phyloP scores from a whole-genome alignment of 1,140 invertebrate species.

The Halotydeus destructor region DNA sequence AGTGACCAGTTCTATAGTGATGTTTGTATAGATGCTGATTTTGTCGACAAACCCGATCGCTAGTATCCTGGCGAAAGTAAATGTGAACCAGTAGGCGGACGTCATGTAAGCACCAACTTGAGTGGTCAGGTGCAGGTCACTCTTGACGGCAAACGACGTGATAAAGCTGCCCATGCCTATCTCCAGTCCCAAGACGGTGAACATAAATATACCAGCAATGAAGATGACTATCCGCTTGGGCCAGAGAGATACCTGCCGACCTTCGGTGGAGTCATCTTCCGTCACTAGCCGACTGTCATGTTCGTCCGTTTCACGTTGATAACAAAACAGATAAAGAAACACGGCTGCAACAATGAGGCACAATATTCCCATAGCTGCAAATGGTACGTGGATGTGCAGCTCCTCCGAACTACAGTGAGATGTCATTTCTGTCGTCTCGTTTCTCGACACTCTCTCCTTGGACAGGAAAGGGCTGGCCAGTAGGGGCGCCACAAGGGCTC shows the following conservation, averaged over 20 bases:
- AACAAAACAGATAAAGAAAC: neutral
- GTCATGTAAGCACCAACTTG: conserved; percentile 24
- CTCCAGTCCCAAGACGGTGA: no score
- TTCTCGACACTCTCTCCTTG: no score
- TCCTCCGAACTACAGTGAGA: no score
- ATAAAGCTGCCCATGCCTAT: conserved; percentile 29
- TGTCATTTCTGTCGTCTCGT: no score
- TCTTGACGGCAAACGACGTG: conserved; percentile 25
- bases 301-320: neutral
- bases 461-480: conserved; percentile 28
- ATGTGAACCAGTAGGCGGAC: conserved; percentile 30
- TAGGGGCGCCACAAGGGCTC: conserved; percentile 30
- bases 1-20: no score
- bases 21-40: no score
- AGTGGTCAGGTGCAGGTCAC: conserved; percentile 22
- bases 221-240: no score
- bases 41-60: no score
- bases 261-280: no score
- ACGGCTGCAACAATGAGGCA: neutral
- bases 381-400: neutral
- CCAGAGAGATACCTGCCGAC: no score
- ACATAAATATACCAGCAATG: no score
- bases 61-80: conserved; percentile 24
- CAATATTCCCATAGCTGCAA: neutral
- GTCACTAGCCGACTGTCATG: neutral